These are phyloP conservation scores for Salarias fasciatus DNA, from an alignment of 2,797 vertebrate genomes.

Conservation along the genomic window DNA sequence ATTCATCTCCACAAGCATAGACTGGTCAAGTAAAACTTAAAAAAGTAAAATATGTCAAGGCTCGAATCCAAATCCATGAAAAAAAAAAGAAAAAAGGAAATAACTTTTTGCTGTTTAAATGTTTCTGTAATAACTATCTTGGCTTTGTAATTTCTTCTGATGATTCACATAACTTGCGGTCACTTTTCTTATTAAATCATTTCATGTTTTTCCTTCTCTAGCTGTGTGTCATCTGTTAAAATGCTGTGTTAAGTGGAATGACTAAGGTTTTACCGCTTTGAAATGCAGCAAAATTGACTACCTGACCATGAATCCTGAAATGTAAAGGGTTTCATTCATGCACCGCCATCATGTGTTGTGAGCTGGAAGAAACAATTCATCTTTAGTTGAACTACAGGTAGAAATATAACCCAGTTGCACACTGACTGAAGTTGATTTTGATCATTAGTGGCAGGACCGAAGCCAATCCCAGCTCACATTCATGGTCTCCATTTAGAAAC, in stretches of 20 bases:
- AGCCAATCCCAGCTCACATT: conserved; percentile 24
- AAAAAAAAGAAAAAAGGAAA: neutral
- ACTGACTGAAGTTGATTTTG: conserved; percentile 33
- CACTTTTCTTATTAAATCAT: conserved; percentile 6
- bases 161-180: neutral
- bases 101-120: neutral
- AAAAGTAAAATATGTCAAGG: too few species aligned
- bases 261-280: neutral
- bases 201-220: conserved; percentile 4
- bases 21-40: too few species aligned
- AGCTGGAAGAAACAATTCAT: conserved; percentile 40
- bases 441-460: conserved; percentile 48
- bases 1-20: too few species aligned
- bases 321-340: too few species aligned
- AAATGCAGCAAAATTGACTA: too few species aligned
- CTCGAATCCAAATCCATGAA: neutral
- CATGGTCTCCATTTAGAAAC: conserved; percentile 51
- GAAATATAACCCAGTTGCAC: conserved; percentile 24
- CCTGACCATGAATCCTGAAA: too few species aligned
- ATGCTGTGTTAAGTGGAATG: conserved; percentile 13
- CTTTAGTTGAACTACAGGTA: conserved; percentile 30
- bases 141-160: neutral
- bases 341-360: conserved; percentile 37
- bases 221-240: conserved; percentile 13
- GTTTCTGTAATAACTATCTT: neutral